A percentile compares a stretch with the other conserved stretches of the same genome.
Evolutionary conservation across 2,113 vertebrate species (phyloP).

Genomic region (Ictalurus punctatus): DNA sequence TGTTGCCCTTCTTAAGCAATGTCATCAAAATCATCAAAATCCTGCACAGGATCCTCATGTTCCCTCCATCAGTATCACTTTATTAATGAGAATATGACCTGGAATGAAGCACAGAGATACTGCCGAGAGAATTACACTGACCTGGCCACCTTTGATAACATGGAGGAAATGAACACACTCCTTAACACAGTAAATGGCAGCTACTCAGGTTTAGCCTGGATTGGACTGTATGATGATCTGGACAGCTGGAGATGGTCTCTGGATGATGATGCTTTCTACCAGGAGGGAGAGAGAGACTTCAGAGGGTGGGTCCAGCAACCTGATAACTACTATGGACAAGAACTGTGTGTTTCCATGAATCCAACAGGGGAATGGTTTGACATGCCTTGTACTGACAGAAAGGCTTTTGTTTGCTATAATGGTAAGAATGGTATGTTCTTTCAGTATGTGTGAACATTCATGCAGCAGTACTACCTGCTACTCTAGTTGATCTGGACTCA

Average conservation of each 20-base stretch:
- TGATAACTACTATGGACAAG: neutral
- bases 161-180: slow-evolving; percentile 23
- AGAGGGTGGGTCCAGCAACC: slow-evolving; percentile 21
- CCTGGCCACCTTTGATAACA: slow-evolving; percentile 43
- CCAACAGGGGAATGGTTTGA: slow-evolving; percentile 24
- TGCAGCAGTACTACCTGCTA: neutral
- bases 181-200: slow-evolving; percentile 32
- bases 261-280: slow-evolving; percentile 35
- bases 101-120: slow-evolving; percentile 33
- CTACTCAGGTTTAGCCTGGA: slow-evolving; percentile 39
- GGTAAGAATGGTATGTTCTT: slow-evolving; percentile 9
- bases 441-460: neutral
- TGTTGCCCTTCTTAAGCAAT: neutral
- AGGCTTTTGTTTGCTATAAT: slow-evolving; percentile 24
- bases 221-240: slow-evolving; percentile 35
- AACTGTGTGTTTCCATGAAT: slow-evolving; percentile 25
- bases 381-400: neutral
- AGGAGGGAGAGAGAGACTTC: slow-evolving; percentile 35
- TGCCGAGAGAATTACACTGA: slow-evolving; percentile 42
- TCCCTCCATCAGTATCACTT: slow-evolving; percentile 10
- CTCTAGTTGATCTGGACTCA: neutral
- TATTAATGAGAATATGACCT: neutral
- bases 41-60: too few species aligned
- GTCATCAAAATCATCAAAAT: neutral
- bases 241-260: slow-evolving; percentile 39